A percentile compares a stretch with the other conserved stretches of the same genome.
These are phyloP conservation scores for Potorous gilbertii DNA, from an alignment of 2,797 vertebrate genomes.

Conservation along the genomic window DNA sequence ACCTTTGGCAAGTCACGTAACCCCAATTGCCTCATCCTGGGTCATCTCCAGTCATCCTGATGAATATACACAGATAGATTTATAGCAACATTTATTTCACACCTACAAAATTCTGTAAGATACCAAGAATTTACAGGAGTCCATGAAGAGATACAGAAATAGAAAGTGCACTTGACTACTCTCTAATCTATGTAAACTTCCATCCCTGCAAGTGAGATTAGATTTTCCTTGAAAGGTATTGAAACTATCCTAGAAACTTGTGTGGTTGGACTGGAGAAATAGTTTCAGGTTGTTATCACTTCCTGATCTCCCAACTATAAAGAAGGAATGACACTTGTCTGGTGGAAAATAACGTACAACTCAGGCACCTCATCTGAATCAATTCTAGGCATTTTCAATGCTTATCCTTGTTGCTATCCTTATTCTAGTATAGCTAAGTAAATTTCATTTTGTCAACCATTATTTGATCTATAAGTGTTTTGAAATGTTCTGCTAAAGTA, in stretches of 20 bases:
- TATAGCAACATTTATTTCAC: not conserved
- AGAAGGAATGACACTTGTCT: not conserved
- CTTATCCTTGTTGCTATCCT: not conserved
- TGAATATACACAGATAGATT: not conserved
- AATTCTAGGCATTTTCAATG: not conserved
- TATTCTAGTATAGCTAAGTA: not conserved
- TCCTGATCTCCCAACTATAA: not conserved
- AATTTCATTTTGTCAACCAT: not conserved
- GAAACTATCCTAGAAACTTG: not conserved
- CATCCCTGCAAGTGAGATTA: not conserved
- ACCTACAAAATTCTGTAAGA: not conserved
- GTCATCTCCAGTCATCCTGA: no score
- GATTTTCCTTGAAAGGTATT: not conserved
- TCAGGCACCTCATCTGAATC: not conserved
- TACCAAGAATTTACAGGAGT: not conserved
- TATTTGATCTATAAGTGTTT: not conserved
- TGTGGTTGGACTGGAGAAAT: not conserved
- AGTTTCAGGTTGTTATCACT: not conserved
- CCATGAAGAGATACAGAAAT: not conserved
- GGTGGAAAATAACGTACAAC: not conserved
- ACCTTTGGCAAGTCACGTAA: no score
- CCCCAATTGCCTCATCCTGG: no score
- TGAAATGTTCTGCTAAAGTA: not conserved
- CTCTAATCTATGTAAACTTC: not conserved
- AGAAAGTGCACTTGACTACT: not conserved